Conservation (phyloP, 2,113 vertebrate genomes). For the Neolamprologus fasciatus region DNA sequence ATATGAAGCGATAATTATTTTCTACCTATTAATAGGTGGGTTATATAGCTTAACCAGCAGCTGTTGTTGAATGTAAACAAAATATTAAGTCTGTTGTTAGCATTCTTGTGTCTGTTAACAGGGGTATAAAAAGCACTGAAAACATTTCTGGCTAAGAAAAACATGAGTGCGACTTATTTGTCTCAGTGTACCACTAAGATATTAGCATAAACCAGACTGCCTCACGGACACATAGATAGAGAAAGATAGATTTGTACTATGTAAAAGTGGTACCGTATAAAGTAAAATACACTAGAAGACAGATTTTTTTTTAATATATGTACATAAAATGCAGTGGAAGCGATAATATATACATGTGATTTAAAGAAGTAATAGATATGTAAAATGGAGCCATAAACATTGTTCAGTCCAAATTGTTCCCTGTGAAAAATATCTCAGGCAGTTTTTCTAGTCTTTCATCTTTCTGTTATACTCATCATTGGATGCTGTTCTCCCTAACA, state of each 20-base stretch:
- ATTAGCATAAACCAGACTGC: neutral
- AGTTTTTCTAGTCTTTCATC: neutral
- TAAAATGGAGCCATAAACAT: neutral
- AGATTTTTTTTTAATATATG: rapidly evolving
- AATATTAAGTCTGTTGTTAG: neutral
- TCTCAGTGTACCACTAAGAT: neutral
- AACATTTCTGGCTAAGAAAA: neutral
- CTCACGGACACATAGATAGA: neutral
- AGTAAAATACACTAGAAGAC: neutral
- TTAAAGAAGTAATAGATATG: neutral
- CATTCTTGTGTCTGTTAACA: neutral
- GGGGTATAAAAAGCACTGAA: neutral
- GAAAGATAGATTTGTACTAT: neutral
- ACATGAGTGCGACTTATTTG: neutral
- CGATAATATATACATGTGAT: neutral
- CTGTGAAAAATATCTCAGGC: neutral
- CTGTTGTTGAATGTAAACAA: neutral
- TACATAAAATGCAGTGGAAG: neutral
- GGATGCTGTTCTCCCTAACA: conserved; percentile 29
- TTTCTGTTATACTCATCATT: neutral
- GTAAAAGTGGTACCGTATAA: neutral
- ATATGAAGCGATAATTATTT: neutral
- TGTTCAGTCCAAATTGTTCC: neutral
- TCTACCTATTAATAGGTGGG: neutral
- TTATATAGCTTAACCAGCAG: neutral